These are phyloP conservation scores for Pipistrellus kuhlii DNA, from an alignment of 2,797 vertebrate genomes.

Conservation along the genomic window DNA sequence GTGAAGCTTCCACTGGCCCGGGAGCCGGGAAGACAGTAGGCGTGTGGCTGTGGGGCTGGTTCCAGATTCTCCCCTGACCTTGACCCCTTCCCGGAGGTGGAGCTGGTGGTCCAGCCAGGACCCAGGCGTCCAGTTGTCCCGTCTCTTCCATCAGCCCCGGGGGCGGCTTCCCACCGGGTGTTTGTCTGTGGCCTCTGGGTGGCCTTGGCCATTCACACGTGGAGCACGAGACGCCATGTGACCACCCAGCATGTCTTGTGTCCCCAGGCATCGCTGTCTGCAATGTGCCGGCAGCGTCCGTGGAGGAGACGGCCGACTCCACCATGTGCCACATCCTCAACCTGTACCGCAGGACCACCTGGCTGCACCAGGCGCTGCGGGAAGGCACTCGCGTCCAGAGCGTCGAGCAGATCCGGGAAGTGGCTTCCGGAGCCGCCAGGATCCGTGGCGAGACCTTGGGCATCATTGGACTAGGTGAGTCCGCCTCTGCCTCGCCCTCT, in stretches of 20 bases:
- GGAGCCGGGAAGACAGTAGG: background rate
- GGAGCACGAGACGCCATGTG: background rate
- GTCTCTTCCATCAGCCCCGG: accelerated
- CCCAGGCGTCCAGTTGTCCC: background rate
- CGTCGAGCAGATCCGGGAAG: slow-evolving; percentile 98
- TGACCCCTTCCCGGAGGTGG: background rate
- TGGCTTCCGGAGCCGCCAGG: slow-evolving; percentile 96
- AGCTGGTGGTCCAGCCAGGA: background rate
- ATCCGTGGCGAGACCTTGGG: slow-evolving; percentile 98
- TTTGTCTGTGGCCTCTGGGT: background rate
- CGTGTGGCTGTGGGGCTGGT: background rate
- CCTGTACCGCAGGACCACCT: slow-evolving; percentile 97
- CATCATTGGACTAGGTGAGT: slow-evolving; percentile 97
- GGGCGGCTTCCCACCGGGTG: background rate
- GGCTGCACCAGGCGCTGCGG: slow-evolving; percentile 97
- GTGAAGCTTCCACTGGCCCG: background rate
- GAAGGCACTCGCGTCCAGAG: slow-evolving; percentile 98
- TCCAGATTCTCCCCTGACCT: background rate
- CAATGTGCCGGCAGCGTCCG: slow-evolving; percentile 97
- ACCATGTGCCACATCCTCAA: slow-evolving; percentile 99
- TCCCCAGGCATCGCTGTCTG: slow-evolving; percentile 96
- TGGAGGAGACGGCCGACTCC: slow-evolving; percentile 98
- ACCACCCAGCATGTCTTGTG: accelerated
- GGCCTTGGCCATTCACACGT: background rate
- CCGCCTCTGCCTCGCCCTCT: accelerated